A percentile compares a stretch with the other conserved stretches of the same genome.
These are phyloP conservation scores for Clamator glandarius DNA, from an alignment of 2,797 vertebrate genomes.

Conservation along the genomic window DNA sequence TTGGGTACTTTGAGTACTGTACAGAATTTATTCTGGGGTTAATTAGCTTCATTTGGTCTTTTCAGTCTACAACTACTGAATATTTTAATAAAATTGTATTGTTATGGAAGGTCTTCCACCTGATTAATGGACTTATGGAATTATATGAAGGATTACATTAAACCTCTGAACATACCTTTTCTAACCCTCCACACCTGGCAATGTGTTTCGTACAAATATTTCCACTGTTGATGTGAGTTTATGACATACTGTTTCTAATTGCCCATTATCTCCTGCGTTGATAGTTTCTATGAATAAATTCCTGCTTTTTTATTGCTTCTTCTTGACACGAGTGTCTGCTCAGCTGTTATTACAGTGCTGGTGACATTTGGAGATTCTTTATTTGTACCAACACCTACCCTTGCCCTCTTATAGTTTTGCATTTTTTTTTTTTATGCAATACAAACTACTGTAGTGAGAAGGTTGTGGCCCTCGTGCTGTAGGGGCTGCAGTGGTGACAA, in stretches of 20 bases:
- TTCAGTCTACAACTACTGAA: neutral
- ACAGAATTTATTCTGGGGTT: neutral
- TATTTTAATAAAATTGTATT: slow-evolving; percentile 29
- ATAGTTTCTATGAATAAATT: neutral
- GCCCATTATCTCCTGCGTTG: neutral
- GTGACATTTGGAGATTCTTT: neutral
- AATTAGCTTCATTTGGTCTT: neutral
- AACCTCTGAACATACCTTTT: neutral
- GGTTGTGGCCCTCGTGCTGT: rapidly evolving
- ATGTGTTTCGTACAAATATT: neutral
- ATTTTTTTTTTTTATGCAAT: neutral
- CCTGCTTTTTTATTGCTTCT: neutral
- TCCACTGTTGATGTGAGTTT: neutral
- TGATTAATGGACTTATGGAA: slow-evolving; percentile 9
- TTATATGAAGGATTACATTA: neutral
- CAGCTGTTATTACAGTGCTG: neutral
- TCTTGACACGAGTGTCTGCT: neutral
- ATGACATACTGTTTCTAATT: neutral
- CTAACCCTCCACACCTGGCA: neutral
- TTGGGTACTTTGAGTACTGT: neutral
- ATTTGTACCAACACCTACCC: neutral
- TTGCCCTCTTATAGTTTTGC: neutral
- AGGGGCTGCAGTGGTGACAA: neutral
- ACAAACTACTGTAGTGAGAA: neutral
- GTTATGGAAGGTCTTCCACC: neutral